Evolutionary conservation across 2,797 vertebrate species (phyloP), one percentile per base, ranked within the genome.

Genomic region (Sebastes steindachneri): DNA sequence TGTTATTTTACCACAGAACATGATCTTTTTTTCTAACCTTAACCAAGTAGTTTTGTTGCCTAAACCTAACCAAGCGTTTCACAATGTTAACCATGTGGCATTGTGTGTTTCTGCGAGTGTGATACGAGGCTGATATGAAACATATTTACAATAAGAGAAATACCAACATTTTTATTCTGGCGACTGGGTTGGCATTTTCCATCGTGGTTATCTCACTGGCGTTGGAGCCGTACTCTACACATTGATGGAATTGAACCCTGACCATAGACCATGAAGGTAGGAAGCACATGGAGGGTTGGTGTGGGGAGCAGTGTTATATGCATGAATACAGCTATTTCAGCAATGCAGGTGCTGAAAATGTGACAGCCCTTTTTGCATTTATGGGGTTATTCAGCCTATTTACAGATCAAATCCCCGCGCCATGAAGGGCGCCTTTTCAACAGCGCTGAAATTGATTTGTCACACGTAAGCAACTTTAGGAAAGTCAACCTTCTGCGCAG

Each of bases 401-500:
- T 81, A 79, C 86, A 88, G 73, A 87, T 90, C 68, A 77, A 73
- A 77, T 84, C 86, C 73, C 62, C 1, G 9, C 10, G 15, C 81
- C 85, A 63, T 88, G 88, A 93, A 90, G 86, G 86, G 53, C 60
- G 28, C 62, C 67, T 85, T 84, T 91, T 90, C 51, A 75, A 57
- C 7, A 25, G 3, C 7, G 7, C 80, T 60, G 4, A 69, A 91
- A 94, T 83, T 82, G 77, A 94, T 94, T 93, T 88, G 92, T 92
- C 91, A 90, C 91, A 93, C 64, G 37, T 79, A 84, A 77, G 73
- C 80, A 88, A 87, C 84, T 90, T 85, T 2, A 66, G 75, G 75
- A 84, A 92, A 93, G 90, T 92, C 85, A 91, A 53, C 68, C 85
- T 69, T 87, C 93, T 94, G 94, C 70, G n/a, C 83, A 25, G 9